Percentiles rank a stretch among this genome's conserved stretches.
Evolutionary conservation across 2,888 invertebrate genomes (phyloP).

Genomic region (Rosalia funebris): DNA sequence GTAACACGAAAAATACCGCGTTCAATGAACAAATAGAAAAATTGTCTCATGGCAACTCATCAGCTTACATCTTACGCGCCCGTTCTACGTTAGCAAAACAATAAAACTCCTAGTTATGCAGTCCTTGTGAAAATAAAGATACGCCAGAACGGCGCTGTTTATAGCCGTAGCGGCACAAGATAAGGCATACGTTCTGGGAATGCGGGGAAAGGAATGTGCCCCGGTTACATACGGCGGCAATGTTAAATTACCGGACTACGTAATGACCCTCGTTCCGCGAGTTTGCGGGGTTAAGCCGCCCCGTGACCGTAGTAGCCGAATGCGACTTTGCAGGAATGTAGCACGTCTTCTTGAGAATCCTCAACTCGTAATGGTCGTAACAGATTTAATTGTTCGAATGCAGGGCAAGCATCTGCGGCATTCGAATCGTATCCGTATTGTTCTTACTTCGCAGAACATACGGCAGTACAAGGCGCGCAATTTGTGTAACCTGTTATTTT

Average conservation of each 20-base stretch:
- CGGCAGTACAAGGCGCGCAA: background rate
- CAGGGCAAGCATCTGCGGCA: constrained; percentile 23
- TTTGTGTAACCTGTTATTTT: constrained; percentile 8
- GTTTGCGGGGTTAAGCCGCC: constrained; percentile 24
- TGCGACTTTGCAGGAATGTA: constrained; percentile 23
- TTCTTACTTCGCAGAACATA: constrained; percentile 9
- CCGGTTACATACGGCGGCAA: constrained; percentile 45
- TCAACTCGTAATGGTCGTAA: constrained; percentile 24
- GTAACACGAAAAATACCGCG: background rate
- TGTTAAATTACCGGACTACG: constrained; percentile 52
- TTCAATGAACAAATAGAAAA: background rate
- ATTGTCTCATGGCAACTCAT: background rate
- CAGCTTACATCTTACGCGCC: too few relatives aligned
- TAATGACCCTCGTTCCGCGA: constrained; percentile 49
- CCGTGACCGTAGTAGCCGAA: constrained; percentile 8
- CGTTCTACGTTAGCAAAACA: background rate
- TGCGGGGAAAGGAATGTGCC: constrained; percentile 27
- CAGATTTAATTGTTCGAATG: constrained; percentile 28
- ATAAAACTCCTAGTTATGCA: constrained; percentile 11
- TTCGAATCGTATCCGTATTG: constrained; percentile 12
- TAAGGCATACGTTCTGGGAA: constrained; percentile 21
- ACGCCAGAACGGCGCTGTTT: constrained; percentile 7
- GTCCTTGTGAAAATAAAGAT: constrained; percentile 13
- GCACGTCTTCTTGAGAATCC: constrained; percentile 28
- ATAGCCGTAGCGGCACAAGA: constrained; percentile 4